Evolutionary conservation across 2,888 invertebrate species (phyloP).

Genomic region (Cosmia trapezina): DNA sequence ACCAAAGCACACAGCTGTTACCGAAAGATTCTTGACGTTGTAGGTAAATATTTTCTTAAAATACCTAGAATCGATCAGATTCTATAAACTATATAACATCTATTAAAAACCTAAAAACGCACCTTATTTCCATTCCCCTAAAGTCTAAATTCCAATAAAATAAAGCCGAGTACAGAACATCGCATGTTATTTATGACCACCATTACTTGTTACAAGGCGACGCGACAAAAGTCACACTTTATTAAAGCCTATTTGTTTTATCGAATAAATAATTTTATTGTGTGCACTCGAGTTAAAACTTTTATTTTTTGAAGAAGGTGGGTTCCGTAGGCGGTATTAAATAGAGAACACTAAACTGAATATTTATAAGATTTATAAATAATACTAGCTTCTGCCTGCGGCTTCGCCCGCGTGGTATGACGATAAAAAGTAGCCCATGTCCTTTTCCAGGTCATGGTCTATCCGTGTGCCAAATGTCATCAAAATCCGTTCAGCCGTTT

Average conservation of each 20-base stretch:
- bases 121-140: rapidly evolving
- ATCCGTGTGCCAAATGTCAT: too few relatives aligned
- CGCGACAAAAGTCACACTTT: conserved; percentile 87
- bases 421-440: too few relatives aligned
- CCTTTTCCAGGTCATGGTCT: too few relatives aligned
- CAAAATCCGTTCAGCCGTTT: too few relatives aligned
- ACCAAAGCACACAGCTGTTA: background rate
- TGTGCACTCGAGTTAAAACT: conserved; percentile 59
- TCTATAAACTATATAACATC: conserved; percentile 3
- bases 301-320: conserved; percentile 32
- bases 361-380: background rate
- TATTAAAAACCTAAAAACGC: background rate
- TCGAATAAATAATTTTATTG: conserved; percentile 85
- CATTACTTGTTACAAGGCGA: conserved; percentile 81
- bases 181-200: conserved; percentile 75
- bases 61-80: conserved; percentile 34
- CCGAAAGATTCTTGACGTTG: background rate
- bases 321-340: conserved; percentile 22
- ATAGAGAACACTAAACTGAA: conserved; percentile 13
- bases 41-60: conserved; percentile 5
- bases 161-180: conserved; percentile 49
- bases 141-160: conserved; percentile 42
- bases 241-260: conserved; percentile 86
- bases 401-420: too few relatives aligned
- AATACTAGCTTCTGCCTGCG: too few relatives aligned